Percentiles rank a stretch among this genome's conserved stretches.
phyloP scores from a whole-genome alignment of 2,797 vertebrate species.

The Pogonophryne albipinna region DNA sequence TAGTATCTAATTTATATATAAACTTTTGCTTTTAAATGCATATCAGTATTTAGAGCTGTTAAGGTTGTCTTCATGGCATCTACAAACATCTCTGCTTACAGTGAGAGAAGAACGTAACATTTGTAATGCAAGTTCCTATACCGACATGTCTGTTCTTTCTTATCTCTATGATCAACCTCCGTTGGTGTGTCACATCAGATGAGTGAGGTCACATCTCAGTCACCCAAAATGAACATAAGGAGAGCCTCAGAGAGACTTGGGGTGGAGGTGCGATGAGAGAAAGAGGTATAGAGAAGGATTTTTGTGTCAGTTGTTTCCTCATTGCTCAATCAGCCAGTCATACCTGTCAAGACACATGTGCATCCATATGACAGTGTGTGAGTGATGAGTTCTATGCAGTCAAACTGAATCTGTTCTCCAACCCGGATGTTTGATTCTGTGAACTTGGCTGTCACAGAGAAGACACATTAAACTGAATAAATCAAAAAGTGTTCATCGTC shows the following conservation, averaged over 20 bases:
- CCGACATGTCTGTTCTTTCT: slow-evolving; percentile 3
- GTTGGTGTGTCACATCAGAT: slow-evolving; percentile 51
- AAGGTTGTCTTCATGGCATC: background rate
- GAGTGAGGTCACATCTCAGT: slow-evolving; percentile 64
- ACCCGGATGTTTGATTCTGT: slow-evolving; percentile 58
- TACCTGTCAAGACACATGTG: slow-evolving; percentile 73
- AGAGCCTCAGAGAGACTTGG: slow-evolving; percentile 17
- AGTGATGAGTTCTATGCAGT: slow-evolving; percentile 51
- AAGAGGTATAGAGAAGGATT: slow-evolving; percentile 50
- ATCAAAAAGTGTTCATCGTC: slow-evolving; percentile 70
- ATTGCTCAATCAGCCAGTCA: slow-evolving; percentile 79
- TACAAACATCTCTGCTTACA: background rate
- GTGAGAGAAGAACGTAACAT: background rate
- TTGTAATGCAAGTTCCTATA: background rate
- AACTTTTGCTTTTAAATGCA: no score
- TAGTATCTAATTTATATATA: no score
- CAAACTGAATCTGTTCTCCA: slow-evolving; percentile 57
- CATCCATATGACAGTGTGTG: slow-evolving; percentile 59
- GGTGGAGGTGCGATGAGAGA: slow-evolving; percentile 34
- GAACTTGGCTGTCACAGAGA: slow-evolving; percentile 58
- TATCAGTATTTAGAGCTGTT: no score
- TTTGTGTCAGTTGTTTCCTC: slow-evolving; percentile 78
- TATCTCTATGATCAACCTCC: slow-evolving; percentile 19
- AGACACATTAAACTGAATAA: slow-evolving; percentile 71
- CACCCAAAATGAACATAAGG: slow-evolving; percentile 73